Evolutionary conservation across 2,888 invertebrate species (phyloP), one percentile per base, ranked within the genome.

Genomic region (Linnaemya tessellans): DNA sequence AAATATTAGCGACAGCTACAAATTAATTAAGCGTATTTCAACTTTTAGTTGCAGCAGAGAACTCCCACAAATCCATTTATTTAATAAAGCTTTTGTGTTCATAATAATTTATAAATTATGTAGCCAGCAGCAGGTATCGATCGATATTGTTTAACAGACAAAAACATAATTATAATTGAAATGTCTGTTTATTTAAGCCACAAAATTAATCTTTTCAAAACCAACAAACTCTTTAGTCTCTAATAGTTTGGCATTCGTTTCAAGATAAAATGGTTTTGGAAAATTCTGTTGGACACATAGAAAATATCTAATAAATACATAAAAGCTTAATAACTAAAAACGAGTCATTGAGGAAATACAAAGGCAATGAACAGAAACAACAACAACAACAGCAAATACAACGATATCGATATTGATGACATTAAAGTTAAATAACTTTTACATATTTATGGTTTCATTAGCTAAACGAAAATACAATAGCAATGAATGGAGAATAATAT

Each of bases 171-270:
- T 54, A 54, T 41, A 75, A 65, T 75, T 56, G 64, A 65, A 75
- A 65, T 56, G 54, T 75, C 51, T 56, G 18, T 30, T 43, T 18
- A 54, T 41, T 54, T 43, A 65, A 54, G 15, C 41, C 65, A 56
- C 51, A 75, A 54, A 25, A 75, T 65, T 64, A 75, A 75, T 65
- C 64, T 54, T 43, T 43, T 30, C 9, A 54, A 22, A 54, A 54
- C 20, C 51, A 11, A 30, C n/a, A n/a, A 22, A n/a, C 46, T 46
- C 46, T 46, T 15, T 46, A 46, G 46, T 46, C 46, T 56, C n/a
- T 56, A 15, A 56, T 25, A n/a, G 3, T 56, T 56, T 56, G 25
- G 15, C 13, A 25, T 5, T 11, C 13, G 15, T 15, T 56, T 30
- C 25, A 56, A 0, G 25, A 25, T 2, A 30, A 0, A 56, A 56